These are phyloP conservation scores for Rhingia campestris DNA, from an alignment of 2,888 invertebrate species.

Conservation along the genomic window DNA sequence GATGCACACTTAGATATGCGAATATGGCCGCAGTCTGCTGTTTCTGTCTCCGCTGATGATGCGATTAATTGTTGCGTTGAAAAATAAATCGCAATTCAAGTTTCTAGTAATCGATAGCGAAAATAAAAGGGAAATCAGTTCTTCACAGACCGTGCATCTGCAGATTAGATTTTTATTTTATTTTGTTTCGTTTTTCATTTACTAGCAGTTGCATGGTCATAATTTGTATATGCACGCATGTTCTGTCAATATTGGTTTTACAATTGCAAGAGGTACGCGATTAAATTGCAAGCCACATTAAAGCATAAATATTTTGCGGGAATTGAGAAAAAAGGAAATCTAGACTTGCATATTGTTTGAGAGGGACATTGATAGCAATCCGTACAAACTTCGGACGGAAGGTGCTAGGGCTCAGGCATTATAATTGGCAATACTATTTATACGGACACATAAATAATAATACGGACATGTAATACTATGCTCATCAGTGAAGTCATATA, in stretches of 20 bases:
- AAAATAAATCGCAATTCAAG: slow-evolving; percentile 30
- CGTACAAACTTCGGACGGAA: too few relatives aligned
- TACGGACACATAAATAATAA: too few relatives aligned
- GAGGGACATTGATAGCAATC: too few relatives aligned
- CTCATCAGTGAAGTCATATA: too few relatives aligned
- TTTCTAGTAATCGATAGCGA: slow-evolving; percentile 39
- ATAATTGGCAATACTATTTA: too few relatives aligned
- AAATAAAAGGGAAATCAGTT: slow-evolving; percentile 38
- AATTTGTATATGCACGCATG: background rate
- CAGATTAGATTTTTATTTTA: slow-evolving; percentile 25
- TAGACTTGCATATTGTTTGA: too few relatives aligned
- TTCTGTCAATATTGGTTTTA: background rate
- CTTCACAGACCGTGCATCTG: background rate
- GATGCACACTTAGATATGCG: slow-evolving; percentile 36
- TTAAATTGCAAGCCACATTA: too few relatives aligned
- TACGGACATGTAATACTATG: too few relatives aligned
- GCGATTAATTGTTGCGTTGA: slow-evolving; percentile 19
- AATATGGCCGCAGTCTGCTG: slow-evolving; percentile 11
- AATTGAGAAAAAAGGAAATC: too few relatives aligned
- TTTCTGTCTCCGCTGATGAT: background rate
- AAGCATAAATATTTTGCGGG: too few relatives aligned
- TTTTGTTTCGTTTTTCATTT: background rate
- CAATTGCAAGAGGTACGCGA: background rate
- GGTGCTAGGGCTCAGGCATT: too few relatives aligned
- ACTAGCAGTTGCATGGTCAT: background rate